These are phyloP conservation scores for Lutraria rhynchaena DNA, from an alignment of 1,140 invertebrate species.

Conservation along the genomic window DNA sequence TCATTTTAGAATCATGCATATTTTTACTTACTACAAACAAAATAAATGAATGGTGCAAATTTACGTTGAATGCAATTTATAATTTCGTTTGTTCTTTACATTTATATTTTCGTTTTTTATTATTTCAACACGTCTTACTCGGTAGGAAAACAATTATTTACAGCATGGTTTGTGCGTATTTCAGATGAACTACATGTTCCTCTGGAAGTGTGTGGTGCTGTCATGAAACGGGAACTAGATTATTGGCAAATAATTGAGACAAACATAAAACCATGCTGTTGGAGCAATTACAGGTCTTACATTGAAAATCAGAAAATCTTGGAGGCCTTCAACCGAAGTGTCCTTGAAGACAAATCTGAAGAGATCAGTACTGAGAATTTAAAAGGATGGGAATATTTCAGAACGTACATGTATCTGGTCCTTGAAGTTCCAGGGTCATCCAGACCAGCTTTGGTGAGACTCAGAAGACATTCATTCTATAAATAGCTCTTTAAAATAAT, in stretches of 20 bases:
- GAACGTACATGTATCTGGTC: constrained; percentile 75
- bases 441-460: constrained; percentile 72
- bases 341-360: constrained; percentile 67
- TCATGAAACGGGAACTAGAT: constrained; percentile 82
- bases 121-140: too few species aligned
- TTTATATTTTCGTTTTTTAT: too few species aligned
- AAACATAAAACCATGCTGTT: constrained; percentile 79
- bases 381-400: constrained; percentile 72
- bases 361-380: constrained; percentile 66
- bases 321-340: constrained; percentile 75
- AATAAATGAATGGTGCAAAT: too few species aligned
- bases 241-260: constrained; percentile 82
- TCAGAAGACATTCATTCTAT: neutral
- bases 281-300: constrained; percentile 77
- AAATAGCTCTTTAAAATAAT: neutral
- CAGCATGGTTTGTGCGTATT: constrained; percentile 35
- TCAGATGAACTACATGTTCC: constrained; percentile 83
- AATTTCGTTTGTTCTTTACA: too few species aligned
- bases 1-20: too few species aligned
- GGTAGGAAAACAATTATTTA: constrained; percentile 5
- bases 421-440: constrained; percentile 77
- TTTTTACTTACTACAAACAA: too few species aligned
- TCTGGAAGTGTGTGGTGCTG: constrained; percentile 81
- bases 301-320: constrained; percentile 79
- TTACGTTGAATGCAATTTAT: too few species aligned